A percentile compares a stretch with the other conserved stretches of the same genome.
Conservation (phyloP, 2,888 invertebrate genomes). For the Aspidiotus destructor region DNA sequence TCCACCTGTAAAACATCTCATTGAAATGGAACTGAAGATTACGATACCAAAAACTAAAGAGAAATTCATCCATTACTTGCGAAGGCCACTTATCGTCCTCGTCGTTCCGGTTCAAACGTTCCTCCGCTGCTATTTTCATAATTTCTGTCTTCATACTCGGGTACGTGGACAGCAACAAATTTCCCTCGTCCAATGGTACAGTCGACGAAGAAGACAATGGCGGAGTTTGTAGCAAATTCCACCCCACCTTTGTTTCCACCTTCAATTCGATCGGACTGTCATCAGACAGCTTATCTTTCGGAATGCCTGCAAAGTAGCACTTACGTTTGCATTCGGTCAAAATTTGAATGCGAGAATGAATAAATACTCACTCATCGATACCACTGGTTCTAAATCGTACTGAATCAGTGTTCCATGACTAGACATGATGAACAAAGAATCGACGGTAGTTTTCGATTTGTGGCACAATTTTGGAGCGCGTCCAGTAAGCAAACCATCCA, state of each 20-base stretch:
- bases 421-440: conserved; percentile 83
- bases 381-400: conserved; percentile 73
- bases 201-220: conserved; percentile 40
- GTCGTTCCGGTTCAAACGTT: conserved; percentile 28
- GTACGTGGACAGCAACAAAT: conserved; percentile 48
- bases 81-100: conserved; percentile 80
- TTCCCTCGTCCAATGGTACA: conserved; percentile 65
- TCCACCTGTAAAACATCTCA: conserved; percentile 58
- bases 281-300: conserved; percentile 76
- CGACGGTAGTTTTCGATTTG: conserved; percentile 46
- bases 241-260: conserved; percentile 79
- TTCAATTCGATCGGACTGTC: conserved; percentile 76
- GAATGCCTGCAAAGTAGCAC: conserved; percentile 49
- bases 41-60: conserved; percentile 8
- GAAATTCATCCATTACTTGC: conserved; percentile 42
- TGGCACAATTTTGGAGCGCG: conserved; percentile 46
- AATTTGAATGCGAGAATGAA: neutral
- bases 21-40: neutral
- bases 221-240: conserved; percentile 62
- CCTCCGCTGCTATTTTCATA: conserved; percentile 23
- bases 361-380: conserved; percentile 40
- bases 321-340: neutral
- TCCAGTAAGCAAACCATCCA: conserved; percentile 42
- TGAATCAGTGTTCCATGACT: conserved; percentile 79
- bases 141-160: conserved; percentile 37